Percentiles rank a stretch among this genome's conserved stretches.
phyloP scores from a whole-genome alignment of 2,888 invertebrate genomes.

The Melieria picta region DNA sequence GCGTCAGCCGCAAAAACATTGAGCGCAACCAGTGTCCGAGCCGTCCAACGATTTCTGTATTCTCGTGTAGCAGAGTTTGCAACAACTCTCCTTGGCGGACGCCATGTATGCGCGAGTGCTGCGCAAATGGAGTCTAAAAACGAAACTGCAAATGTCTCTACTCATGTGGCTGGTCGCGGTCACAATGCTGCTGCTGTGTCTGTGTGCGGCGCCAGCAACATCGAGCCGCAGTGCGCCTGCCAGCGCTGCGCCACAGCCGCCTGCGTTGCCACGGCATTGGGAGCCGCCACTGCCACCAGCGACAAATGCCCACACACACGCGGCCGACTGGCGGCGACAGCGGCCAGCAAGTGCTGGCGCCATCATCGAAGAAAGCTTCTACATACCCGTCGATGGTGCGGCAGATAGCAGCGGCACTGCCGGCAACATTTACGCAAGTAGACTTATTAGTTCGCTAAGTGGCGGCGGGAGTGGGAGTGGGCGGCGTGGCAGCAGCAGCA shows the following conservation, averaged over 20 bases:
- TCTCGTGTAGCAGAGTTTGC: conserved; percentile 25
- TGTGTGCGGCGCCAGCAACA: conserved; percentile 51
- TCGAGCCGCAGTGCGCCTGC: conserved; percentile 43
- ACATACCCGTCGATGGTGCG: conserved; percentile 33
- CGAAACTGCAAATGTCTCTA: conserved; percentile 64
- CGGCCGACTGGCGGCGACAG: conserved; percentile 14
- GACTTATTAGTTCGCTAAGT: conserved; percentile 34
- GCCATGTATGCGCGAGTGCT: conserved; percentile 68
- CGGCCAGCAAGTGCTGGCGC: conserved; percentile 32
- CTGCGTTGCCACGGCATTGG: not conserved
- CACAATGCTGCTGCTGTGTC: conserved; percentile 64
- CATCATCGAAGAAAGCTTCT: conserved; percentile 35
- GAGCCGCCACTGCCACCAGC: conserved; percentile 25
- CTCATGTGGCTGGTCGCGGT: conserved; percentile 62
- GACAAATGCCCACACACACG: conserved; percentile 37
- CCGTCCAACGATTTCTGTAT: too few species aligned
- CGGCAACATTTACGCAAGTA: conserved; percentile 45
- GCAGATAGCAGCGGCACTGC: not conserved
- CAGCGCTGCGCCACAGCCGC: not conserved
- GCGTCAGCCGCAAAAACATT: not conserved
- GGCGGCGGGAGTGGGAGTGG: conserved; percentile 51
- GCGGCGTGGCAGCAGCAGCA: conserved; percentile 46
- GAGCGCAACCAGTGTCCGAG: not conserved
- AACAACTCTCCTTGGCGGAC: conserved; percentile 50
- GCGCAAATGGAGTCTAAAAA: conserved; percentile 68